Percentiles rank a stretch among this genome's conserved stretches.
phyloP scores from a whole-genome alignment of 2,113 vertebrate genomes.

The Silurus asotus region DNA sequence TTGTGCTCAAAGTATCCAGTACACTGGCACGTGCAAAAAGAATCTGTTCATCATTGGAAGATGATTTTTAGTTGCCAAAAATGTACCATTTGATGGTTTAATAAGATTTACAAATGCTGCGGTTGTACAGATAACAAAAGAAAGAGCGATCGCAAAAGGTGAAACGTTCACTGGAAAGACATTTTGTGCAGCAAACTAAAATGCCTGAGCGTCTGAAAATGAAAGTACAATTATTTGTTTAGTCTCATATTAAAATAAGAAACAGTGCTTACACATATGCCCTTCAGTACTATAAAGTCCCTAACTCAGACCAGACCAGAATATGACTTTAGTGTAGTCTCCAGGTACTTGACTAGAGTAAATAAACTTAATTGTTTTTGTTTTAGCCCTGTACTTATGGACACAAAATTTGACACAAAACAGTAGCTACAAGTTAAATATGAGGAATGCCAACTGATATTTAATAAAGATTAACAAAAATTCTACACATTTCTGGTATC shows the following conservation, averaged over 20 bases:
- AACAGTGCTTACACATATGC: background rate
- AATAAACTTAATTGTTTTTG: background rate
- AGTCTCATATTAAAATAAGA: background rate
- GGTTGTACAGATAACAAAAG: background rate
- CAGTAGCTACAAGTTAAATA: background rate
- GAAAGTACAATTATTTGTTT: conserved; percentile 46
- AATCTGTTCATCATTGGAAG: conserved; percentile 32
- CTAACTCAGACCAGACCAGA: background rate
- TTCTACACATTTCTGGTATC: background rate
- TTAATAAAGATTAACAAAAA: background rate
- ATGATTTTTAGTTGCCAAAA: background rate
- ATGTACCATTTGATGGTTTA: conserved; percentile 18
- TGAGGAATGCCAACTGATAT: background rate
- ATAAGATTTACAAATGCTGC: conserved; percentile 15
- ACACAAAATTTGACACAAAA: background rate
- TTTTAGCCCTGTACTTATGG: background rate
- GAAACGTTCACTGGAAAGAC: background rate
- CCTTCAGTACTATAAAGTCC: background rate
- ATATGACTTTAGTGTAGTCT: background rate
- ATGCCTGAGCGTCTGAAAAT: background rate
- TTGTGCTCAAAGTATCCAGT: conserved; percentile 20
- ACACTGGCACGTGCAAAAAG: conserved; percentile 43
- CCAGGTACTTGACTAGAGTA: background rate
- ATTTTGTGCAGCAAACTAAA: background rate
- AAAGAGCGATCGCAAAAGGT: background rate